A percentile compares a stretch with the other conserved stretches of the same genome.
Conservation (phyloP, 2,797 vertebrate species). For the Odontamblyopus rebecca region DNA sequence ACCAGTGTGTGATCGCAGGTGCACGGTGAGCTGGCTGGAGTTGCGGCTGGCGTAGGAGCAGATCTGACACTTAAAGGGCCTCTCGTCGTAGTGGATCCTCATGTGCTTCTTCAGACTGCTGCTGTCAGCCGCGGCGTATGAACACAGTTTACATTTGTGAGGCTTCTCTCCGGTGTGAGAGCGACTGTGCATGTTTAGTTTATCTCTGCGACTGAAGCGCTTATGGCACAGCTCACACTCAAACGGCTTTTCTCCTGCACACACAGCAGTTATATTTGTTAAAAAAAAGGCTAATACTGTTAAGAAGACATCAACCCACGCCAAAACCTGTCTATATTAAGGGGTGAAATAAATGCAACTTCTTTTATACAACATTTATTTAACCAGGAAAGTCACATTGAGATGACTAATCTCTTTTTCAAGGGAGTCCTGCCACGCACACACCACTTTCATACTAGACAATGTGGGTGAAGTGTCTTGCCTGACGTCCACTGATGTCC, state of each 20-base stretch:
- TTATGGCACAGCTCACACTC: constrained; percentile 95
- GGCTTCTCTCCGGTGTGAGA: constrained; percentile 95
- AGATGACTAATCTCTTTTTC: too few species aligned
- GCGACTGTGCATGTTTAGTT: constrained; percentile 95
- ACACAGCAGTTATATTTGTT: neutral
- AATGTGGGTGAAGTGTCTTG: too few species aligned
- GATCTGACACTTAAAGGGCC: constrained; percentile 98
- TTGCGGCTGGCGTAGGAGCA: constrained; percentile 97
- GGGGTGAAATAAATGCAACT: too few species aligned
- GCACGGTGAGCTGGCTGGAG: constrained; percentile 98
- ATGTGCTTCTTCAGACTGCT: constrained; percentile 98
- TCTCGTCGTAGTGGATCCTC: constrained; percentile 92
- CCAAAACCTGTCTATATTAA: too few species aligned
- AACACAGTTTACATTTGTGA: constrained; percentile 93
- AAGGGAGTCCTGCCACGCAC: too few species aligned
- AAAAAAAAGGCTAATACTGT: too few species aligned
- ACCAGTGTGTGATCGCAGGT: constrained; percentile 97
- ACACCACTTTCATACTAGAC: too few species aligned
- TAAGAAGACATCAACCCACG: too few species aligned
- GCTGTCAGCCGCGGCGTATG: constrained; percentile 94
- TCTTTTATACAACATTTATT: too few species aligned
- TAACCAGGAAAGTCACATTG: too few species aligned
- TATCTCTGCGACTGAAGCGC: constrained; percentile 94
- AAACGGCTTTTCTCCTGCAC: constrained; percentile 93
- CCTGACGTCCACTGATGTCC: too few species aligned